A percentile compares a stretch with the other conserved stretches of the same genome.
Evolutionary conservation across 2,888 invertebrate species (phyloP).

Genomic region (Rhagonycha fulva): DNA sequence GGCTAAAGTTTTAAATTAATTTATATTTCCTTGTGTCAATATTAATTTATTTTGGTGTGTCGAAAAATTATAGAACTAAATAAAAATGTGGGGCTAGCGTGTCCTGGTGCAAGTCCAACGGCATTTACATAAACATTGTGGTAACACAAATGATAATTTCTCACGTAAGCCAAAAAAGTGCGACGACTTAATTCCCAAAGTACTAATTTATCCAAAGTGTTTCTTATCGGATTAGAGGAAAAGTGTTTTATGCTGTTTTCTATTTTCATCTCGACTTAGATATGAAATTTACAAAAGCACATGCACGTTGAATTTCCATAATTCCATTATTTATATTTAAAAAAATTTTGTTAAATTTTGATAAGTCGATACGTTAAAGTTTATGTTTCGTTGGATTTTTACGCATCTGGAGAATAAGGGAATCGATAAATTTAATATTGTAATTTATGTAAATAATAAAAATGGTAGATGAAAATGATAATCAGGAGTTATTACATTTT

Average conservation of each 20-base stretch:
- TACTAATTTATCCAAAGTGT: constrained; percentile 36
- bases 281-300: not conserved
- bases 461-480: not conserved
- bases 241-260: constrained; percentile 24
- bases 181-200: constrained; percentile 38
- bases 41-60: not conserved
- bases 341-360: not conserved
- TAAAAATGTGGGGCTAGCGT: constrained; percentile 21
- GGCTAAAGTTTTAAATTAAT: not conserved
- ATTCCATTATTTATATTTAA: not conserved
- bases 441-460: not conserved
- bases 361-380: not conserved
- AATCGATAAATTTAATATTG: not conserved
- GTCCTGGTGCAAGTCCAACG: constrained; percentile 19
- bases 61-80: not conserved
- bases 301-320: constrained; percentile 1
- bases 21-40: not conserved
- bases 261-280: constrained; percentile 5
- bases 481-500: not conserved
- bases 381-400: not conserved
- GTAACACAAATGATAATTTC: constrained; percentile 39
- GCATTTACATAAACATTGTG: constrained; percentile 38
- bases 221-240: constrained; percentile 35
- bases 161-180: constrained; percentile 36
- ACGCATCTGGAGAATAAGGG: not conserved